These are phyloP conservation scores for Paedocypris sp. DNA, from an alignment of 2,113 vertebrate species.

Conservation along the genomic window DNA sequence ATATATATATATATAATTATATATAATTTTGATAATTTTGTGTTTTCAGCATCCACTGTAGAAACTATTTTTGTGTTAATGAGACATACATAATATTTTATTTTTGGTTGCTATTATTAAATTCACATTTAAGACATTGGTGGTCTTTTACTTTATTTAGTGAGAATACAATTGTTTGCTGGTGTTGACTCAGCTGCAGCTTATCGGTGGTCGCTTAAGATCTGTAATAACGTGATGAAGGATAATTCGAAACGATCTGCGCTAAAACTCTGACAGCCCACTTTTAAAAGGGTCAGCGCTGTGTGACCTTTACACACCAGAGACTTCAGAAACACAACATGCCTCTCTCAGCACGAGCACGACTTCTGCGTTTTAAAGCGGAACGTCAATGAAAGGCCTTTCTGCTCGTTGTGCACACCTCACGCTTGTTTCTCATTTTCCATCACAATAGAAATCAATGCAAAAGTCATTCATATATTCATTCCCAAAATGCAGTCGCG, in stretches of 20 bases:
- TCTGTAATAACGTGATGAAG: constrained; percentile 58
- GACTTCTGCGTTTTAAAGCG: constrained; percentile 44
- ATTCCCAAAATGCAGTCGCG: constrained; percentile 56
- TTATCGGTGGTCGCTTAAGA: constrained; percentile 59
- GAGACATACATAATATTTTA: too few species aligned
- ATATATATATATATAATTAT: too few species aligned
- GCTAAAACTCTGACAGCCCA: constrained; percentile 54
- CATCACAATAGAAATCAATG: constrained; percentile 64
- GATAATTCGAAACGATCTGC: constrained; percentile 60
- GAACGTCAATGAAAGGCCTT: constrained; percentile 54
- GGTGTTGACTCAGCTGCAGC: constrained; percentile 53
- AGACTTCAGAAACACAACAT: constrained; percentile 52
- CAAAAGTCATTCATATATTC: constrained; percentile 60
- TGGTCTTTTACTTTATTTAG: too few species aligned
- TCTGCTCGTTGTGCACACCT: constrained; percentile 42
- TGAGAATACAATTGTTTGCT: constrained; percentile 52
- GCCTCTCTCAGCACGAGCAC: constrained; percentile 55
- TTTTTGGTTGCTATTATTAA: too few species aligned
- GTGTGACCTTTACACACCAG: constrained; percentile 51
- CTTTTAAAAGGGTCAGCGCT: constrained; percentile 59
- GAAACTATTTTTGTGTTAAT: too few species aligned
- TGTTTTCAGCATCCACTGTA: too few species aligned
- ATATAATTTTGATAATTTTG: too few species aligned
- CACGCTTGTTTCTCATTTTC: constrained; percentile 46
- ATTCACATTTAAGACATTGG: too few species aligned